Conservation (phyloP, 2,797 vertebrate species). For the Avahi laniger region DNA sequence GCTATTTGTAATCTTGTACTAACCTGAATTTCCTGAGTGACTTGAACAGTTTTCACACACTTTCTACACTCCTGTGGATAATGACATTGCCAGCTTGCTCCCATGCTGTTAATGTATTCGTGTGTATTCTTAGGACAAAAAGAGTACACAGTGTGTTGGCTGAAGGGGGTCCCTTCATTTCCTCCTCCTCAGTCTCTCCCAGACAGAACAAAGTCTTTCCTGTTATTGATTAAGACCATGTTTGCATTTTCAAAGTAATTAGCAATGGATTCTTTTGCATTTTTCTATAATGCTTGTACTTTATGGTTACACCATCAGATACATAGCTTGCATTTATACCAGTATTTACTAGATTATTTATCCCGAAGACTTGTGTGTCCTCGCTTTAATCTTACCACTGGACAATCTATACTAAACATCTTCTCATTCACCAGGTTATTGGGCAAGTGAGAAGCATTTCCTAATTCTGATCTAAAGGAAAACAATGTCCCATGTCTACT, state of each 20-base stretch:
- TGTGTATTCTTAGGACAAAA: neutral
- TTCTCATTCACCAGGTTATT: neutral
- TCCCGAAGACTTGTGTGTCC: neutral
- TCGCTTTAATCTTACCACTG: neutral
- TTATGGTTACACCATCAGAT: neutral
- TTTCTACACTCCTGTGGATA: constrained; percentile 21
- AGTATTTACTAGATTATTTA: neutral
- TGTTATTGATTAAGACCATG: neutral
- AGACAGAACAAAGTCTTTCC: neutral
- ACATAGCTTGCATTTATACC: neutral
- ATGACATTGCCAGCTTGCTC: neutral
- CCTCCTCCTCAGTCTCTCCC: neutral
- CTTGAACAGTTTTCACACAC: constrained; percentile 14
- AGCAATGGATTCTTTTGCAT: neutral
- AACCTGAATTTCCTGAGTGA: constrained; percentile 36
- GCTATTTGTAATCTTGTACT: neutral
- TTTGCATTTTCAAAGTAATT: constrained; percentile 52
- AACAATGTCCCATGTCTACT: neutral
- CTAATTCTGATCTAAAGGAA: constrained; percentile 48
- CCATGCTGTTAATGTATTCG: constrained; percentile 8
- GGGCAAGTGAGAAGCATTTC: neutral
- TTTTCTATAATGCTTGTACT: neutral
- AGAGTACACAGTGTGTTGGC: neutral
- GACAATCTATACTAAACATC: neutral
- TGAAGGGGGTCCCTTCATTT: neutral